Evolutionary conservation across 2,888 invertebrate species (phyloP), one percentile per base, ranked within the genome.

Genomic region (Sylvicola fuscatus): DNA sequence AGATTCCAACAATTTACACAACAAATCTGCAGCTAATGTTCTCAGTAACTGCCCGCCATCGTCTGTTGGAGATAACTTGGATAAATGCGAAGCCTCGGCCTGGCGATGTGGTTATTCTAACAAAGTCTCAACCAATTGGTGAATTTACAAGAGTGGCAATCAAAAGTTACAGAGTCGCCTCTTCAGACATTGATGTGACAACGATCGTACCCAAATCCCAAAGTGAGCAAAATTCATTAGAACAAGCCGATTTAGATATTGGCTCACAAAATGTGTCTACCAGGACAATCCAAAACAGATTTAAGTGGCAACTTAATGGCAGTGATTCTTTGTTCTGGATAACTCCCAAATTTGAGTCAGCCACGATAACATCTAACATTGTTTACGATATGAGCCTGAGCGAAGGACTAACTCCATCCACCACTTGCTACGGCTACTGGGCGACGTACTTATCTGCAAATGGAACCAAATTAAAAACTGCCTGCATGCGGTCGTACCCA

Each of bases 401-500:
- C 10, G 53, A 53, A 14, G 49, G 53, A 44, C 44, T 54, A 3
- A 53, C 49, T 2, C 36, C 42, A 0, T 38, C 47, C 7, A 57
- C 52, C 2, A 37, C 41, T 11, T 56, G 59, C 40, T 60, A 59
- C 33, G 58, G 56, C 29, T 59, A 47, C 41, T 60, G 59, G 59
- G 53, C 52, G 11, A 51, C 51, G 32, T 58, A 58, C 42, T 46
- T 58, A 2, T 42, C 49, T 40, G 45, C 44, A n/a, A 44, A 48
- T 21, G 54, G 53, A 1, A 41, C 35, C 1, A 51, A 62, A 14
- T 42, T 60, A 26, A 49, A 53, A 29, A 52, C 49, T 17, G 56
- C 59, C 32, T 70, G 70, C 41, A 43, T 70, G 2, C 52, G 55
- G 14, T 64, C 64, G 2, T 55, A 60, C 41, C 68, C 70, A 2